These are phyloP conservation scores for Cheilosia urbana DNA, from an alignment of 2,888 invertebrate genomes.

Conservation along the genomic window DNA sequence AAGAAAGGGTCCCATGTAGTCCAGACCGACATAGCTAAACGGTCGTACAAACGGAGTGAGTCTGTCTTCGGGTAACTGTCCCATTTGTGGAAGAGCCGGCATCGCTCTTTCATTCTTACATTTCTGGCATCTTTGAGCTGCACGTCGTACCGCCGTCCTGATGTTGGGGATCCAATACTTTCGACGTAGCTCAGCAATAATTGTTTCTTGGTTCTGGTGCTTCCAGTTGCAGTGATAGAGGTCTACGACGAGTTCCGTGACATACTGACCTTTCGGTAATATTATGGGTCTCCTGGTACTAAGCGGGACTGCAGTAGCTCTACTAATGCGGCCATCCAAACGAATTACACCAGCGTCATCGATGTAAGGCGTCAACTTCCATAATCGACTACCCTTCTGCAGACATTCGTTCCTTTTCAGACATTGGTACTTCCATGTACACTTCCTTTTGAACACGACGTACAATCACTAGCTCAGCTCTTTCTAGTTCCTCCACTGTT, in stretches of 20 bases:
- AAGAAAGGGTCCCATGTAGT: conserved; percentile 57
- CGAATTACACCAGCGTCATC: background rate
- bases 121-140: conserved; percentile 18
- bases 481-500: conserved; percentile 5
- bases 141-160: conserved; percentile 1
- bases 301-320: background rate
- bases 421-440: conserved; percentile 13
- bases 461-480: conserved; percentile 20
- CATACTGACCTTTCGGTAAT: conserved; percentile 16
- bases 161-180: conserved; percentile 30
- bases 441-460: conserved; percentile 30
- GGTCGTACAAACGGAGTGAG: conserved; percentile 14
- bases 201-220: conserved; percentile 36
- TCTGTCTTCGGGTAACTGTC: conserved; percentile 9
- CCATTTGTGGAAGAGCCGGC: conserved; percentile 63
- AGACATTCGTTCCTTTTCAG: conserved; percentile 2
- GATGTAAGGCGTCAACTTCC: conserved; percentile 10
- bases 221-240: conserved; percentile 33
- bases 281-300: background rate
- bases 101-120: conserved; percentile 18
- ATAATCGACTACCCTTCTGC: background rate
- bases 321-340: conserved; percentile 17
- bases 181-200: conserved; percentile 25
- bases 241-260: conserved; percentile 19
- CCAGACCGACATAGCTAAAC: conserved; percentile 42